A percentile compares a stretch with the other conserved stretches of the same genome.
These are phyloP conservation scores for Aphrophora alni DNA, from an alignment of 2,888 invertebrate genomes.

Conservation along the genomic window DNA sequence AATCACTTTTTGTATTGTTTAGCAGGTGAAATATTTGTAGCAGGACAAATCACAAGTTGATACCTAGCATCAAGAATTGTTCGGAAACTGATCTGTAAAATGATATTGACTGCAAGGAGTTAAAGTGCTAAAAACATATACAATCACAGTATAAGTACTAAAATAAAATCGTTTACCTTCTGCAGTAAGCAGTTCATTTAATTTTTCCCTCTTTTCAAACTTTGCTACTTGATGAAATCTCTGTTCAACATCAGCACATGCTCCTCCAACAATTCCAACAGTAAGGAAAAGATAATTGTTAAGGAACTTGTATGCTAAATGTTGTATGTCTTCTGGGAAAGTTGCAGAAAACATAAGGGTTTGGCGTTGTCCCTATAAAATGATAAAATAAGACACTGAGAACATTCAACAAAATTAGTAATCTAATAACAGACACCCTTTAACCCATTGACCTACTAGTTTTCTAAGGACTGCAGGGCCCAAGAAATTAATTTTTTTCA, in stretches of 20 bases:
- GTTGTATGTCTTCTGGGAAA: slow-evolving; percentile 78
- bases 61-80: no score
- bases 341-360: slow-evolving; percentile 83
- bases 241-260: slow-evolving; percentile 90
- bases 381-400: slow-evolving; percentile 12
- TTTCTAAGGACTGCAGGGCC: neutral
- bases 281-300: slow-evolving; percentile 83
- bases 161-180: slow-evolving; percentile 49
- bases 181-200: slow-evolving; percentile 71
- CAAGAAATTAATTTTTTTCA: neutral
- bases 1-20: no score
- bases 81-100: no score
- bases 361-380: slow-evolving; percentile 63
- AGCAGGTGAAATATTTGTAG: no score
- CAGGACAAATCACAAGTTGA: no score
- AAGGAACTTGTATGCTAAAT: slow-evolving; percentile 80
- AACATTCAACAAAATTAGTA: slow-evolving; percentile 36
- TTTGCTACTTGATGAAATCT: slow-evolving; percentile 71
- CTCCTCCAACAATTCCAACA: slow-evolving; percentile 92
- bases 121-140: no score
- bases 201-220: slow-evolving; percentile 75
- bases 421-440: neutral
- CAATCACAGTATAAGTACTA: no score
- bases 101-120: no score
- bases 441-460: neutral